Evolutionary conservation across 2,113 vertebrate genomes (phyloP).

Genomic region (Pedetes capensis): DNA sequence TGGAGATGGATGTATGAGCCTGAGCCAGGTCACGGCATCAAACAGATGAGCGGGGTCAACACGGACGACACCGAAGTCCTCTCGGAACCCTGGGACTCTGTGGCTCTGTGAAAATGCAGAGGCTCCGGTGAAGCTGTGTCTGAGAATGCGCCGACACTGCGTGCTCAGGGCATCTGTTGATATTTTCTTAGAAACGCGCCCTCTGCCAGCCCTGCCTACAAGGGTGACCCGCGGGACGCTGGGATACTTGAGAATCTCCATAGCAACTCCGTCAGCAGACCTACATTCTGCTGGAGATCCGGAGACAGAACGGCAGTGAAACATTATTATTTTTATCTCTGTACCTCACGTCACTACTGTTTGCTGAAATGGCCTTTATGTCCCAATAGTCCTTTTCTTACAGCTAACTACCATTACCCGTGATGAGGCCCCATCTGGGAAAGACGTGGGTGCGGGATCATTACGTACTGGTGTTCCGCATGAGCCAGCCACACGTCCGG

Average conservation of each 20-base stretch:
- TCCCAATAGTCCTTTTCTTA: neutral
- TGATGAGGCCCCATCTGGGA: neutral
- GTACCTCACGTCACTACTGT: neutral
- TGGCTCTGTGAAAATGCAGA: conserved; percentile 16
- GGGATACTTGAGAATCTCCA: conserved; percentile 62
- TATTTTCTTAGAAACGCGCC: conserved; percentile 69
- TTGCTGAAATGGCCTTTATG: neutral
- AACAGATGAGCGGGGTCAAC: conserved; percentile 17
- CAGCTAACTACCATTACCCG: neutral
- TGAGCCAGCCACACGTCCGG: neutral
- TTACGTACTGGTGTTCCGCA: neutral
- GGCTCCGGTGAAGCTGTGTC: conserved; percentile 43
- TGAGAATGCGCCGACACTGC: conserved; percentile 65
- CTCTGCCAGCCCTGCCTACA: conserved; percentile 38
- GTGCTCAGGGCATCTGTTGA: conserved; percentile 65
- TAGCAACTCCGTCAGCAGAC: conserved; percentile 53
- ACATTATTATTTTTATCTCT: neutral
- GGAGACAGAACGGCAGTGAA: neutral
- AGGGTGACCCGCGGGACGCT: conserved; percentile 37
- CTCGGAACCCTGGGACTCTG: conserved; percentile 18
- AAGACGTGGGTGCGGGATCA: neutral
- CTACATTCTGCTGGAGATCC: neutral
- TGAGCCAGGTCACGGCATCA: neutral
- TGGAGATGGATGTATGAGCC: neutral
- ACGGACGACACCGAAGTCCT: conserved; percentile 41